Base-by-base conservation (phyloP, 1,140 invertebrate genomes). In the Armadillidium nasatum region DNA sequence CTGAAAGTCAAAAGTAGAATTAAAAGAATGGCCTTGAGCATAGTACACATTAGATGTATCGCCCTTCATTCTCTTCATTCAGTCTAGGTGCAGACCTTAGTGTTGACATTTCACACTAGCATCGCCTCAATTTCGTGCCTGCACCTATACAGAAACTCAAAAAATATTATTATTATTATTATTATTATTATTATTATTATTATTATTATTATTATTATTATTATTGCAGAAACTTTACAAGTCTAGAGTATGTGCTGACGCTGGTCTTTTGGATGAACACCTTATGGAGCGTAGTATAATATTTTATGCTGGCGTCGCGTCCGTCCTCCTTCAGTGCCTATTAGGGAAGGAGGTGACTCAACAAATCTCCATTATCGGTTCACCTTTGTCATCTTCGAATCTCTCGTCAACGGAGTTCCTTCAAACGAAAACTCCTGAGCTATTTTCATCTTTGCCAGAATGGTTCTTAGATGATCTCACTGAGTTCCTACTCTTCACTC, bases 401-500 rank as follows among this genome's bases (percentile, higher is more conserved):
- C 21, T 71, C 73, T 54, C 74, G 71, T 78, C 77, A 33, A 80
- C 71, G 19, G 69, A 71, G 43, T 67, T 82, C 80, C 68, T 82
- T 78, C 74, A 77, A 45, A 68, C 77, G 2, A 83, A 83, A 82
- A 79, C 69, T 78, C 71, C 69, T 1, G 75, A 74, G 21, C 76
- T 79, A n/a, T 98, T 97, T 87, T 90, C 91, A 71, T 93, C 93
- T 80, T 87, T 96, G 81, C 96, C 96, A 19, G 96, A 98, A 85
- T 97, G 94, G 92, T 97, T 96, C 84, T 90, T 97, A 69, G 96
- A 98, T 84, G 96, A 98, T 85, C 92, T 98, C 76, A 94, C 95
- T 19, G 95, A 98, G 84, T 96, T 96, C 85, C 88, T 97, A 80
- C 89, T 96, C 13, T 97, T 97, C 83, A 89, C 91, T 7, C 88